phyloP scores from a whole-genome alignment of 2,797 vertebrate species.

The Morelia viridis region DNA sequence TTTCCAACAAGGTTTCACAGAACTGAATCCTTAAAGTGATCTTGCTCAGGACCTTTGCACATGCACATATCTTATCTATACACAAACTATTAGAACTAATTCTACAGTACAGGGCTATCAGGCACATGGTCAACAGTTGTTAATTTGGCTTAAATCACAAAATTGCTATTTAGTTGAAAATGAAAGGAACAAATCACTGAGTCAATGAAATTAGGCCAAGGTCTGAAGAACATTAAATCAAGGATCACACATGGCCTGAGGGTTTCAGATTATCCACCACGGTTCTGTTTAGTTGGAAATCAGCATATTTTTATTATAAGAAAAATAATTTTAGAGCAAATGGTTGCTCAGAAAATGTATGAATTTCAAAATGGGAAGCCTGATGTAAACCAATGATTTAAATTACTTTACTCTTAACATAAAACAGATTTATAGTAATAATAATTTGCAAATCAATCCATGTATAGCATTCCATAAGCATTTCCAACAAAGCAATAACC shows the following conservation, averaged over 20 bases:
- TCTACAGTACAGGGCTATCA: neutral
- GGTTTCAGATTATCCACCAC: neutral
- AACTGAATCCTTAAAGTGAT: neutral
- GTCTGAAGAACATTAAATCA: neutral
- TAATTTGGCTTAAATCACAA: neutral
- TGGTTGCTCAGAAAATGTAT: neutral
- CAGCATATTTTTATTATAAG: neutral
- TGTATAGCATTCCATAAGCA: neutral
- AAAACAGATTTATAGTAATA: neutral
- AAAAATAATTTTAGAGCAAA: neutral
- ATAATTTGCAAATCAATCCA: neutral
- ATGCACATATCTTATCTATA: neutral
- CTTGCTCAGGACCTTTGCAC: neutral
- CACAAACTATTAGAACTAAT: neutral
- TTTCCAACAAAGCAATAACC: neutral
- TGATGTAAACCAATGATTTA: neutral
- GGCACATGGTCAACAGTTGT: neutral
- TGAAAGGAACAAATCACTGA: neutral
- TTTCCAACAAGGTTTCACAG: neutral
- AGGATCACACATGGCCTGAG: neutral
- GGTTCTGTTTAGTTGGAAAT: neutral
- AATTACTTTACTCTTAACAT: neutral
- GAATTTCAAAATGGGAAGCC: neutral
- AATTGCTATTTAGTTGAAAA: neutral
- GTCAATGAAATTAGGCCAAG: neutral